Evolutionary conservation across 23 tunicate species (phyloP), one percentile per base, ranked within the genome.

Genomic region (Ciona savignyi): DNA sequence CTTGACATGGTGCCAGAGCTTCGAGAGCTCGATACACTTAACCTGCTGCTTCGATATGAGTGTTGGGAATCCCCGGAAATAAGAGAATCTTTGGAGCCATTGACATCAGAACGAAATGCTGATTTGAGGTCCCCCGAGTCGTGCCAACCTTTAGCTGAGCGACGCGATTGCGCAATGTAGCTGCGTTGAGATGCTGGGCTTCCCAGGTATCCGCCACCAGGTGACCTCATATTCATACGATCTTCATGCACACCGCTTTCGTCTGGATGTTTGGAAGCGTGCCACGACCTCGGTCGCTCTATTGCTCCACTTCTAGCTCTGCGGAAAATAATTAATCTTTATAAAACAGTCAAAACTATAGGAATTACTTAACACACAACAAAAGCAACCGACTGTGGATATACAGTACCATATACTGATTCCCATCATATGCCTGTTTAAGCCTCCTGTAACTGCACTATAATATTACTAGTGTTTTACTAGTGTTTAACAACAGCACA

Each of bases 211-310:
- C 74, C 30, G 63, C 42, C 32, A 32, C 68, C 79, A 11, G 84
- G 92, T 21, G 92, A 78, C 20, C 84, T 65, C 92, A 85, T 85
- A 33, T n/a, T 74, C 20, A 20, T 0, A 28, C 29, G 69, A 26
- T 25, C 69, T 21, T 30, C 51, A 30, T 70, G 74, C 4, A 34
- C 25, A 19, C 75, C 63, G 1, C 62, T 73, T 24, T 73, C 77
- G 34, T 34, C 82, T 31, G 67, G 74, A 49, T 90, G 90, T 49
- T 90, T 90, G 51, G 97, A 90, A 32, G 97, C 97, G 68, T 90
- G 97, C 97, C 97, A 90, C 21, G 89, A 83, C 24, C 89, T 74
- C 29, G 97, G 97, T 30, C 97, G 80, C 70, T 90, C 97, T 32
- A 77, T 35, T 2, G 77, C 70, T 21, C 68, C 33, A 9, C 81